Base-by-base conservation (phyloP, 35 echinoderm and acorn worm species). In the Ophiothrix spiculata region DNA sequence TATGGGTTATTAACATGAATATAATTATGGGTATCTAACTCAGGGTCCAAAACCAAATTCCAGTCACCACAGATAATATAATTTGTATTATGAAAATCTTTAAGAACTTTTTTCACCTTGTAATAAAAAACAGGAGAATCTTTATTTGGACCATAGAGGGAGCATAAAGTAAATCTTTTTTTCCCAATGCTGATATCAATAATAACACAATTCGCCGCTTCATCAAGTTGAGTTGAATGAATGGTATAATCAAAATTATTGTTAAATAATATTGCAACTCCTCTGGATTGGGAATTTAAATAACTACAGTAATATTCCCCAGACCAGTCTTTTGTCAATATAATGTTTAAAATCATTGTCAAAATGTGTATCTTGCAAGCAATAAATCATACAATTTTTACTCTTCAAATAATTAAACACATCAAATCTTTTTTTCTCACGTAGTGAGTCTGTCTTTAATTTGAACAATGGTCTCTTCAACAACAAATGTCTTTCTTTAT, bases 51-150 rank as follows among this genome's bases (percentile, higher is more conserved):
- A 39, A 89, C 80, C n/a, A 83, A 83, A 89, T 83, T 89, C 80
- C 87, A 89, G 64, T 89, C 87, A 21, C 87, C 87, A 77, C 87
- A 83, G 34, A 89, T 89, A 74, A 83, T 89, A 17, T 60, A 75
- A 32, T 83, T 29, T 8, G 87, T 45, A 49, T 83, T 89, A 38
- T 83, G 14, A 35, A 32, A 83, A 33, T 89, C 56, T 32, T 29
- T 49, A 82, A 83, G 76, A 40, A 76, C 36, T 1, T 83, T n/a
- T 54, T 82, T 56, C 36, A 89, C 37, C 14, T 81, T 37, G 12
- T 75, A 25, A 56, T 56, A 87, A 63, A 87, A 87, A 78, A 19
- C 40, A 54, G 64, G 79, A 56, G 35, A 4, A 25, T 87, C 41
- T 60, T 4, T 87, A 38, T 87, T 87, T 49, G 86, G 75, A 56